Base-by-base conservation (phyloP, 2,797 vertebrate genomes). In the Esox lucius region DNA sequence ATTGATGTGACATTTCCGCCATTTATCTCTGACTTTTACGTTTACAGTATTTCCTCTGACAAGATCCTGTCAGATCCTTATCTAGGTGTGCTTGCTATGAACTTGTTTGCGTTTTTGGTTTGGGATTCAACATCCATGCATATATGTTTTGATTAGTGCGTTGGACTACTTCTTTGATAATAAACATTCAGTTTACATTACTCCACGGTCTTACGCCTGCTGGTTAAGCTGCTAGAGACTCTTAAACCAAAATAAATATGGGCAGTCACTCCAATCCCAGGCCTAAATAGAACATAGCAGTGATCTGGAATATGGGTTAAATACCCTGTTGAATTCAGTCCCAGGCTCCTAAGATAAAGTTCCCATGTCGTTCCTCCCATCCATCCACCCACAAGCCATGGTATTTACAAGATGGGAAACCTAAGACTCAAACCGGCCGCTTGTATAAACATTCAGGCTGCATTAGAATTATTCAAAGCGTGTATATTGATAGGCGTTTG, bases 1-100 rank as follows among this genome's bases (percentile, higher is more conserved):
- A 87, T 84, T 71, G 81, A 80, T 76, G 69, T 82, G 82, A 85
- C 80, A 87, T 83, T 82, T 81, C 73, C 75, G 69, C 72, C 79
- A 78, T 86, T 83, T 83, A 83, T 85, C 75, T 33, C 51, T 80
- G 77, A 80, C 78, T 46, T 13, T 13, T 13, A 11, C 42, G 42
- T 46, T 46, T 46, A 11, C 9, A 46, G 42, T 46, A 11, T 46
- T 46, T 13, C 42, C 42, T 46, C 42, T 11, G 42, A 46, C 42
- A 46, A 26, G 49, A 83, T 65, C 64, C 35, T 72, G 59, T 70
- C 70, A 22, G 31, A 73, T 75, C 39, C 62, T 59, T 75, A 53
- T 77, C 39, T 69, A 62, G 71, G 59, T 39, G 61, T 67, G 22
- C 39, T 65, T 35, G 17, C 53, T 22, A 6, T 42, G 22, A 70